phyloP scores from a whole-genome alignment of 1,140 invertebrate species.

The Drosophila setifemur region DNA sequence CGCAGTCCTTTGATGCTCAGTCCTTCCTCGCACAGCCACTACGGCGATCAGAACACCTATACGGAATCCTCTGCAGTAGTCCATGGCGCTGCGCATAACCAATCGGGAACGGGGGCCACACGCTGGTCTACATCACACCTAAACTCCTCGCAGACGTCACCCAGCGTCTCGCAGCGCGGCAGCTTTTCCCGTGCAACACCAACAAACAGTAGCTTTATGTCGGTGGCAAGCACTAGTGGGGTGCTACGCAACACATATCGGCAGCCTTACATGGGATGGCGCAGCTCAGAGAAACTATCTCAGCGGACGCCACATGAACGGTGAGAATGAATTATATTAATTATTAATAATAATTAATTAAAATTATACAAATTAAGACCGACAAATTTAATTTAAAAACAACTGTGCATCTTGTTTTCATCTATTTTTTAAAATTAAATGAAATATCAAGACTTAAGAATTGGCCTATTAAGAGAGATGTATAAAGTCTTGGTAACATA shows the following conservation, averaged over 20 bases:
- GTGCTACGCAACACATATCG: slow-evolving; percentile 84
- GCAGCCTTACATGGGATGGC: slow-evolving; percentile 94
- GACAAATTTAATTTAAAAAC: too few species aligned
- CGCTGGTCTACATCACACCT: slow-evolving; percentile 93
- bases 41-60: slow-evolving; percentile 67
- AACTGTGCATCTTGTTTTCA: too few species aligned
- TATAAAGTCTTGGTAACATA: too few species aligned
- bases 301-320: slow-evolving; percentile 92
- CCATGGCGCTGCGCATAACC: slow-evolving; percentile 17
- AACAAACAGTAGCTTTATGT: slow-evolving; percentile 81
- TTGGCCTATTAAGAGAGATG: too few species aligned
- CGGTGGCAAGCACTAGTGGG: slow-evolving; percentile 68
- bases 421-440: too few species aligned
- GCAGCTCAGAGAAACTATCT: slow-evolving; percentile 90
- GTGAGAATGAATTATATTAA: slow-evolving; percentile 72
- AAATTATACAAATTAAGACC: too few species aligned
- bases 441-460: too few species aligned
- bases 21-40: slow-evolving; percentile 82
- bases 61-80: background rate
- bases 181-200: slow-evolving; percentile 79
- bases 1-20: slow-evolving; percentile 80
- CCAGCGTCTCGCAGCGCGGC: slow-evolving; percentile 83
- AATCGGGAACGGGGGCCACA: slow-evolving; percentile 83
- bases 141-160: slow-evolving; percentile 88
- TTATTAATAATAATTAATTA: too few species aligned